phyloP scores from a whole-genome alignment of 2,888 invertebrate genomes.

The Oasisia sp. region DNA sequence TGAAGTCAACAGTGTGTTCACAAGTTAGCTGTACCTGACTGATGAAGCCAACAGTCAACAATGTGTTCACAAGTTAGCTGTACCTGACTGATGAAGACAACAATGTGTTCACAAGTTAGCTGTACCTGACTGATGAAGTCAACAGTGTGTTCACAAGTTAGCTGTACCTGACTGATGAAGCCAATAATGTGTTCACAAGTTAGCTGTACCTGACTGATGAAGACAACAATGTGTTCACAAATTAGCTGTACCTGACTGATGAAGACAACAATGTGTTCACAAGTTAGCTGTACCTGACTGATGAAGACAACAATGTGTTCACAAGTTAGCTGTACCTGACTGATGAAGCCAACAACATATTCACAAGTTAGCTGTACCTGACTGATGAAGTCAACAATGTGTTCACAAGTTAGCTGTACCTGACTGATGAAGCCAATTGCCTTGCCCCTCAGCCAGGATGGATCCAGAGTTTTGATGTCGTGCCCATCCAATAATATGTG shows the following conservation, averaged over 20 bases:
- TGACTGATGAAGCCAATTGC: slow-evolving; percentile 90
- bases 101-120: too few species aligned
- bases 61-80: slow-evolving; percentile 46
- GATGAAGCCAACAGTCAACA: slow-evolving; percentile 91
- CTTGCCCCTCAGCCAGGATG: slow-evolving; percentile 85
- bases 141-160: slow-evolving; percentile 68
- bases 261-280: too few species aligned
- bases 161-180: slow-evolving; percentile 80
- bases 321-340: slow-evolving; percentile 72
- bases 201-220: too few species aligned
- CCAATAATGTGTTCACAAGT: too few species aligned
- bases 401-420: slow-evolving; percentile 56
- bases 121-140: slow-evolving; percentile 73
- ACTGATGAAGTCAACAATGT: slow-evolving; percentile 75
- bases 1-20: slow-evolving; percentile 75
- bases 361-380: slow-evolving; percentile 54
- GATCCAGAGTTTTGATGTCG: slow-evolving; percentile 78
- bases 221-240: slow-evolving; percentile 75
- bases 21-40: slow-evolving; percentile 73
- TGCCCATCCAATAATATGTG: slow-evolving; percentile 80
- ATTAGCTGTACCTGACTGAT: slow-evolving; percentile 78
- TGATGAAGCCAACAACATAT: slow-evolving; percentile 81
- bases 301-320: slow-evolving; percentile 75
- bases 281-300: too few species aligned
- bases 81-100: slow-evolving; percentile 88